Evolutionary conservation across 2,888 invertebrate species (phyloP).

Genomic region (Eristalis pertinax): DNA sequence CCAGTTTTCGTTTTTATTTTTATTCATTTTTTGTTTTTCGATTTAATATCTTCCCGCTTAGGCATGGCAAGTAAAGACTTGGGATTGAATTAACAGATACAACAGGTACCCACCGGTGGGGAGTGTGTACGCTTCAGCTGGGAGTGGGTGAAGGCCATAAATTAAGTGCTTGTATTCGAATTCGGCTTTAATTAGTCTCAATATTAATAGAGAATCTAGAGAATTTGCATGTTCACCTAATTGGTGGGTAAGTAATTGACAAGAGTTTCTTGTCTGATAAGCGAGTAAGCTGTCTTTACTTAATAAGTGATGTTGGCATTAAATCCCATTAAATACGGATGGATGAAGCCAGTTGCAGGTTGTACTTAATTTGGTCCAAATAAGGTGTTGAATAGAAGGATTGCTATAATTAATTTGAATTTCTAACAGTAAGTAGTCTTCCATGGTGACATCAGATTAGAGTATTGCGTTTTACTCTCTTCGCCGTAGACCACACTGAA

Average conservation of each 20-base stretch:
- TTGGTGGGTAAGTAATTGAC: constrained; percentile 4
- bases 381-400: too few species aligned
- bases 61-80: neutral
- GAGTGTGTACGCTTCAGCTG: constrained; percentile 15
- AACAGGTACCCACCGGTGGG: neutral
- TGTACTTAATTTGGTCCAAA: too few species aligned
- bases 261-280: neutral
- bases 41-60: neutral
- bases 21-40: neutral
- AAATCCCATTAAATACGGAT: neutral
- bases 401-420: too few species aligned
- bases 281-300: constrained; percentile 3
- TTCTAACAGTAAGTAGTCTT: too few species aligned
- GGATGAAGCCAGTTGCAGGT: too few species aligned
- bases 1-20: constrained; percentile 5
- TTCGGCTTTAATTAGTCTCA: constrained; percentile 34
- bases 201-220: constrained; percentile 12
- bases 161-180: constrained; percentile 41
- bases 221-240: constrained; percentile 21
- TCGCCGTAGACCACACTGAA: too few species aligned
- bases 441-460: too few species aligned
- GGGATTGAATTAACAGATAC: constrained; percentile 16
- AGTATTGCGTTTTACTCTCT: too few species aligned
- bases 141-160: constrained; percentile 46
- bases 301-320: neutral